phyloP scores from a whole-genome alignment of 2,888 invertebrate species.

The Morpho achilles region DNA sequence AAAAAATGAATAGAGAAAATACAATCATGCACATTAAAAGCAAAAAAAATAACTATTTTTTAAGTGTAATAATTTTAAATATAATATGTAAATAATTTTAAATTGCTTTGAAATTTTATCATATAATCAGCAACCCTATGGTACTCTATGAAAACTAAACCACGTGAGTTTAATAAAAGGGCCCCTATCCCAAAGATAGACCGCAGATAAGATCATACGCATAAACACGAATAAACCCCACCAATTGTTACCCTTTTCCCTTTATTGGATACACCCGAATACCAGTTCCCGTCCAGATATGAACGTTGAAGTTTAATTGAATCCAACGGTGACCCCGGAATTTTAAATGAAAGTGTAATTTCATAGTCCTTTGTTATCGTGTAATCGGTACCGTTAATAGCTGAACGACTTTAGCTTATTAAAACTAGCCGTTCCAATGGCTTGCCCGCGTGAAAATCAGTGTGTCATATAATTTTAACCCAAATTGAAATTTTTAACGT shows the following conservation, averaged over 20 bases:
- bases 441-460: too few relatives aligned
- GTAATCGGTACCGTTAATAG: slow-evolving; percentile 25
- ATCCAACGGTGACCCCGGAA: slow-evolving; percentile 57
- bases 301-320: slow-evolving; percentile 63
- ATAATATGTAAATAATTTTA: too few relatives aligned
- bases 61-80: too few relatives aligned
- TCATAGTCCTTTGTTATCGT: slow-evolving; percentile 25
- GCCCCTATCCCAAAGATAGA: slow-evolving; percentile 60
- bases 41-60: too few relatives aligned
- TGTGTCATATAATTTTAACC: too few relatives aligned
- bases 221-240: slow-evolving; percentile 59
- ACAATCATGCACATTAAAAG: too few relatives aligned
- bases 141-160: slow-evolving; percentile 39
- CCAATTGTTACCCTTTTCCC: slow-evolving; percentile 65
- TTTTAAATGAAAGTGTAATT: slow-evolving; percentile 48
- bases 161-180: slow-evolving; percentile 66
- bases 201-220: slow-evolving; percentile 72
- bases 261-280: slow-evolving; percentile 45
- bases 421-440: too few relatives aligned
- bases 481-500: too few relatives aligned
- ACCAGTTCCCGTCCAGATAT: slow-evolving; percentile 49
- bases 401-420: slow-evolving; percentile 16
- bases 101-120: background rate
- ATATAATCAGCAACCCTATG: slow-evolving; percentile 32
- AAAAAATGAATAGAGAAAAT: too few relatives aligned